Evolutionary conservation across 92 coral and sea anemone species (phyloP).

Genomic region (Galaxea fascicularis): DNA sequence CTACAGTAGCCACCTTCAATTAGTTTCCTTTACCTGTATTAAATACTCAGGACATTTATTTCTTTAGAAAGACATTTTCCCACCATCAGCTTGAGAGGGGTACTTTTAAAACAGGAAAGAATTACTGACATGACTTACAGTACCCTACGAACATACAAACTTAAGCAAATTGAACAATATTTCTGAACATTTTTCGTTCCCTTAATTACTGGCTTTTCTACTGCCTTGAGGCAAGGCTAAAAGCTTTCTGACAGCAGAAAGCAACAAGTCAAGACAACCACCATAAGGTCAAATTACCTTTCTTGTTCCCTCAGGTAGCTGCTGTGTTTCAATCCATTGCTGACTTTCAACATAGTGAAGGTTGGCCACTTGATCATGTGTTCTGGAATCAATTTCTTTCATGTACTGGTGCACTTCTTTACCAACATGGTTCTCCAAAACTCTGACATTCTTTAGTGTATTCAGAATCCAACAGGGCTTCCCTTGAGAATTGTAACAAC

Average conservation of each 20-base stretch:
- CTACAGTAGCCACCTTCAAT: no score
- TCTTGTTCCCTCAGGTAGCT: conserved; percentile 72
- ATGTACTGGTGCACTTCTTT: conserved; percentile 82
- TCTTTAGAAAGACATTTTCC: no score
- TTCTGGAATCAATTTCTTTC: conserved; percentile 66
- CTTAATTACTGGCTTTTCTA: no score
- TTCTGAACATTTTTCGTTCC: no score
- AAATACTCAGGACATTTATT: no score
- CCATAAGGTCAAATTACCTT: conserved; percentile 67
- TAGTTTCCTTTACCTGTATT: no score
- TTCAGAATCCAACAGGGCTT: conserved; percentile 92
- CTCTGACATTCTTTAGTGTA: conserved; percentile 85
- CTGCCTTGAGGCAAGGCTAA: no score
- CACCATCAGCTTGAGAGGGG: no score
- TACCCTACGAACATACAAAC: no score
- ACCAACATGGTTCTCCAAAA: conserved; percentile 89
- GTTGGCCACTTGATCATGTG: background rate
- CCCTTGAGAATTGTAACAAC: conserved; percentile 29
- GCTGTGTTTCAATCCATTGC: conserved; percentile 55
- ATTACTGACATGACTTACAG: no score
- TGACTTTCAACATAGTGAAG: conserved; percentile 67
- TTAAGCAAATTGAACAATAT: no score
- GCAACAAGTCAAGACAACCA: background rate
- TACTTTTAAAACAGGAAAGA: no score
- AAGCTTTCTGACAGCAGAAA: background rate